Base-by-base conservation (phyloP, 2,113 vertebrate species). In the Rhea pennata region DNA sequence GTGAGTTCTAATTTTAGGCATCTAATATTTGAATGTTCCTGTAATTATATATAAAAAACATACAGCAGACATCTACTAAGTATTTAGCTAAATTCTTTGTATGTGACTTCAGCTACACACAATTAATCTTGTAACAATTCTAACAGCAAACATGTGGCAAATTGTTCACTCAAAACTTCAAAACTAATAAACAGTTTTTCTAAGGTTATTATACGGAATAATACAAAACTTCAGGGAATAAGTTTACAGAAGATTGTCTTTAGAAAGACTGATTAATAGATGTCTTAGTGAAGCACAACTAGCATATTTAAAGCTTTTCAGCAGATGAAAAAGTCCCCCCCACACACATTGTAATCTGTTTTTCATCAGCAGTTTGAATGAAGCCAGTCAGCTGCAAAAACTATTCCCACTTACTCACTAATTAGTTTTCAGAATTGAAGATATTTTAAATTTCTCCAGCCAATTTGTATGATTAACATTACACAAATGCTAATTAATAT, bases 1-100 rank as follows among this genome's bases (percentile, higher is more conserved):
- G 92, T 44, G 89, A 83, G 75, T 42, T 88, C 96, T 95, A 96
- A 95, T 95, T 96, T 94, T 95, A 96, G 94, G 51, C 51, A 88
- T 75, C 56, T 70, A 89, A 91, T 75, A 95, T 94, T 94, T 90
- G 76, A 88, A 23, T 86, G 85, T 95, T 96, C 85, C 92, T 74
- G 56, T 91, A 93, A 96, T 96, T 96, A 90, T 59, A 92, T 44
- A 95, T 67, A 92, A 94, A 95, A 59, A 74, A 90, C 31, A 6
- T 83, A 77, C 80, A 95, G 56, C 44, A 90, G 84, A 84, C 64
- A 92, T 85, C 81, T 40, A 40, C 53, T 29, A 88, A 85, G 84
- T 44, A 86, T 86, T 91, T 56, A 59, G 84, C 59, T 76, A 85
- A 87, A 77, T 91, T 85, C 56, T 86, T 87, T 59, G 58, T 40